Base-by-base conservation (phyloP, 1,140 invertebrate genomes). In the Drosophila eugracilis region DNA sequence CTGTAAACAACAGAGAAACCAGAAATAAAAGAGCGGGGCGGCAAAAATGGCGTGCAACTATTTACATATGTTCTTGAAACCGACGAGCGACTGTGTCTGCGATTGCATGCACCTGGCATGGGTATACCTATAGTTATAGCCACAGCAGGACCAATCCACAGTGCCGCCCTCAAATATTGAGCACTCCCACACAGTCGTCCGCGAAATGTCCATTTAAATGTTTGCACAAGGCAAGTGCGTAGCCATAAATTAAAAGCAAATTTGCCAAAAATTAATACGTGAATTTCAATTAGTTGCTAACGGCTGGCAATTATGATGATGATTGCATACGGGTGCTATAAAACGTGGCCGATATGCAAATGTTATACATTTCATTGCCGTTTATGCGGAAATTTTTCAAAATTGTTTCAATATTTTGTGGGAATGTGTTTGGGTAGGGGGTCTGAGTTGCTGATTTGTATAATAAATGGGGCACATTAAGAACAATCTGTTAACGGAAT, bases 11-110 rank as follows among this genome's bases (percentile, higher is more conserved):
- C 6, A 37, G 34, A 28, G 34, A 69, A 34, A 4, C 7, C 15
- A 67, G 26, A 57, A 30, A 32, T 15, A 32, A 65, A 50, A 65
- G 17, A 66, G 48, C 41, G 45, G 62, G 26, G 22, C 47, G 60
- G 28, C 44, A 42, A 77, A 86, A 88, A 86, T 86, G 83, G 77
- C 81, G 83, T 86, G 81, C 81, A 81, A 70, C 77, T 79, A 86
- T 88, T 88, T 88, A 86, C 81, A 86, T 86, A 81, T 86, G 77
- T 81, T 86, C 81, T 78, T 88, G 73, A 81, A 81, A 60, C 65
- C 65, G 49, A 47, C 69, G 55, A 41, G 32, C 47, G 45, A 34
- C 67, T 26, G 14, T 28, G 48, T 26, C 67, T 72, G 70, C 48
- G 70, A 73, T 39, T 62, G 47, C 54, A 69, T 72, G 47, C 67